Conservation (phyloP, 2,113 vertebrate genomes). For the Cynopterus brachyotis region DNA sequence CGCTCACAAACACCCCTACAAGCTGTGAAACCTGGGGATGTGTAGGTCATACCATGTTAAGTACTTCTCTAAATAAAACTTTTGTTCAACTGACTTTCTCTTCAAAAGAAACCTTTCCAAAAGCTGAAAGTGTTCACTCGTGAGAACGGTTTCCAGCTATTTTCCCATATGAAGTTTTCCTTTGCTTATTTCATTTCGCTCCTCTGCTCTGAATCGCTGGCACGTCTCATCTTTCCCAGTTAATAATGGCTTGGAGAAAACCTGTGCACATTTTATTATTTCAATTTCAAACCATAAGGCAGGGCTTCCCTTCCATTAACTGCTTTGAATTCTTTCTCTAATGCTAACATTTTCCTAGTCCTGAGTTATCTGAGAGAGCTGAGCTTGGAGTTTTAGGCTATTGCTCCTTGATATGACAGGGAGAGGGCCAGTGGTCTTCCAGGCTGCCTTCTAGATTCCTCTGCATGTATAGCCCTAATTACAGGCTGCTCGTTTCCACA, state of each 20-base stretch:
- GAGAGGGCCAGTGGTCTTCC: not conserved
- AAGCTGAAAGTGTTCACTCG: not conserved
- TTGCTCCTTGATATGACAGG: not conserved
- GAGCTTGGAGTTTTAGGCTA: not conserved
- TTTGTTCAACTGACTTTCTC: not conserved
- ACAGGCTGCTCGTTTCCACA: not conserved
- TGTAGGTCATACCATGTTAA: not conserved
- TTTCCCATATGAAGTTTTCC: not conserved
- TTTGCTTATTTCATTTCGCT: not conserved
- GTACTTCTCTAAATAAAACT: not conserved
- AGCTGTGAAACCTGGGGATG: not conserved
- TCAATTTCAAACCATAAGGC: conserved; percentile 23
- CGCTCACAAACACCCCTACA: not conserved
- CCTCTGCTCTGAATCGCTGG: not conserved
- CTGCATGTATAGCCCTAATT: not conserved
- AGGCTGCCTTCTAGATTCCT: not conserved
- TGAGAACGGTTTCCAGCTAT: not conserved
- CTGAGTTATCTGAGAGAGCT: not conserved
- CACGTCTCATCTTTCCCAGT: conserved; percentile 1
- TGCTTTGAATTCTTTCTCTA: conserved; percentile 42
- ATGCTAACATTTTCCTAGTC: conserved; percentile 12
- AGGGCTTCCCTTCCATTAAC: not conserved
- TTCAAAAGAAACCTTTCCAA: not conserved
- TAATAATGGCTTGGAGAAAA: conserved; percentile 51
- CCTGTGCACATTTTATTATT: conserved; percentile 45